These are phyloP conservation scores for Arenicola marina DNA, from an alignment of 2,888 invertebrate species.

Conservation along the genomic window DNA sequence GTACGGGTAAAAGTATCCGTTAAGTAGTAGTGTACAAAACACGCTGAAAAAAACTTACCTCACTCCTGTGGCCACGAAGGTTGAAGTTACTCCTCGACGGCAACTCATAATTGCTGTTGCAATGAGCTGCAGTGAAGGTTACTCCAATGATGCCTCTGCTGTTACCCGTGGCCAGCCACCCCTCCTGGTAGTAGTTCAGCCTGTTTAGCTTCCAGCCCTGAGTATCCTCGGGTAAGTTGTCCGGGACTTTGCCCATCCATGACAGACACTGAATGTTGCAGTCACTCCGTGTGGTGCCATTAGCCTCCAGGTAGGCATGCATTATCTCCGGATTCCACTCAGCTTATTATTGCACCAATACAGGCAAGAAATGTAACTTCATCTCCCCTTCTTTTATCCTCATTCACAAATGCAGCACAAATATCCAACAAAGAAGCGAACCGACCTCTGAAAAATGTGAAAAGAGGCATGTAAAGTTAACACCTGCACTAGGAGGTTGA, in stretches of 20 bases:
- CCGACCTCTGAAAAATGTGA: too few species aligned
- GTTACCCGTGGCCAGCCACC: slow-evolving; percentile 96
- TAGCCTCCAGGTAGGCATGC: slow-evolving; percentile 96
- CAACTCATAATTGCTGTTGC: slow-evolving; percentile 71
- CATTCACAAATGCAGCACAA: too few species aligned
- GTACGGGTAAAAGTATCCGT: too few species aligned
- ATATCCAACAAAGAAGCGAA: too few species aligned
- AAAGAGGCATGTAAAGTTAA: too few species aligned
- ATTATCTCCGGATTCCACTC: too few species aligned
- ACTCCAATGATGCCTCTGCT: slow-evolving; percentile 89
- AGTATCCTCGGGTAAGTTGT: slow-evolving; percentile 92
- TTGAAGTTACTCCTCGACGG: slow-evolving; percentile 95
- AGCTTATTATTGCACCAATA: too few species aligned
- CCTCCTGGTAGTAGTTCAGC: slow-evolving; percentile 86
- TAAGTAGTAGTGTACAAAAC: too few species aligned
- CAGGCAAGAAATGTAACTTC: too few species aligned
- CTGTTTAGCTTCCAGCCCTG: slow-evolving; percentile 66
- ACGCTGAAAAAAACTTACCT: slow-evolving; percentile 67
- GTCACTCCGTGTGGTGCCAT: slow-evolving; percentile 91
- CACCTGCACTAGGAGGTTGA: too few species aligned
- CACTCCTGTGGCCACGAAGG: slow-evolving; percentile 92
- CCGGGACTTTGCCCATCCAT: slow-evolving; percentile 98
- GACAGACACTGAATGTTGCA: slow-evolving; percentile 91
- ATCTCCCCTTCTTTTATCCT: too few species aligned
- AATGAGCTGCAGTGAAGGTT: slow-evolving; percentile 93